A percentile compares a stretch with the other conserved stretches of the same genome.
Conservation (phyloP, 2,113 vertebrate genomes). For the Nothocercus nigrocapillus region DNA sequence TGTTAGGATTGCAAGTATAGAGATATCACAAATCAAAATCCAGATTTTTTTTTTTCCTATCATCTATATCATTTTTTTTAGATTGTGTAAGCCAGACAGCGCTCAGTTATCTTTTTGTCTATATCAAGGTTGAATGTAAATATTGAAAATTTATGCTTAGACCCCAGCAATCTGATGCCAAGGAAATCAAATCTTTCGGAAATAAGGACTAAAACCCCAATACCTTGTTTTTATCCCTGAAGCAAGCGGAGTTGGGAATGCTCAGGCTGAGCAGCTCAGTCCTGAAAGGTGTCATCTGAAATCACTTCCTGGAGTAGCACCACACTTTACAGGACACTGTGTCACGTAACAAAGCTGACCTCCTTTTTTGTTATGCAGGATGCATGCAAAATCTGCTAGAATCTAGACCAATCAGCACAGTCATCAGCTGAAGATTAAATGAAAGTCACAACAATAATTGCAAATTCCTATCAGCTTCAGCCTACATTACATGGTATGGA, state of each 20-base stretch:
- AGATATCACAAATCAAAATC: not conserved
- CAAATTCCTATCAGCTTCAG: conserved; percentile 63
- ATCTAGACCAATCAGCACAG: conserved; percentile 72
- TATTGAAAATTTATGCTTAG: not conserved
- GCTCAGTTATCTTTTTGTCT: not conserved
- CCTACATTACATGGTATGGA: conserved; percentile 63
- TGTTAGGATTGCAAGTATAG: not conserved
- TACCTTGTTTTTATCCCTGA: not conserved
- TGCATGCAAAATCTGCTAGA: conserved; percentile 71
- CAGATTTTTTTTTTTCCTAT: not conserved
- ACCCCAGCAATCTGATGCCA: not conserved
- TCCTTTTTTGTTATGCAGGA: conserved; percentile 53
- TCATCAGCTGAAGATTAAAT: conserved; percentile 75
- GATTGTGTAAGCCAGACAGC: not conserved
- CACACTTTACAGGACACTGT: conserved; percentile 47
- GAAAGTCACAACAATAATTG: conserved; percentile 75
- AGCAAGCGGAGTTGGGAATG: not conserved
- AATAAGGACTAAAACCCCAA: not conserved
- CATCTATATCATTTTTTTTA: not conserved
- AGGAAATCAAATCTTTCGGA: not conserved
- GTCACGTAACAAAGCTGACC: conserved; percentile 53
- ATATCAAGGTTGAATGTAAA: not conserved
- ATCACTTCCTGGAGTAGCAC: conserved; percentile 52
- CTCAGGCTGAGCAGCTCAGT: conserved; percentile 10
- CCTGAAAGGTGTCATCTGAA: conserved; percentile 9